Evolutionary conservation across 2,797 vertebrate genomes (phyloP), one percentile per base, ranked within the genome.

Genomic region (Chloroceryle inda): DNA sequence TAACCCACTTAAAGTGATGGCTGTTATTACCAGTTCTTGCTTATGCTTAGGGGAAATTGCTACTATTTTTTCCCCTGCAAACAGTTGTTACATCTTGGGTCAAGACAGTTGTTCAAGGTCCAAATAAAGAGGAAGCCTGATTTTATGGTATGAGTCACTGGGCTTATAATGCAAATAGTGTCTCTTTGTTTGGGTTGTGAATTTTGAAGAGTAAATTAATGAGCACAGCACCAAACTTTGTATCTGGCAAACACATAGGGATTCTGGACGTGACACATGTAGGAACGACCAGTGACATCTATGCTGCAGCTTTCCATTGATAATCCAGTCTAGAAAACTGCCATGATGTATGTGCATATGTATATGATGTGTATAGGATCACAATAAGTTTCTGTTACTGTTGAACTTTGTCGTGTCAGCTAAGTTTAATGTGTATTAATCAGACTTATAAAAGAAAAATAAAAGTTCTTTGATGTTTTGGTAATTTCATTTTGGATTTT

Each of bases 121-220:
- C 62, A 76, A 50, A 89, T 72, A 94, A 97, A 94, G 87, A 94
- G 93, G 92, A 97, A 97, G 50, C 14, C 52, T 95, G 80, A 74
- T 94, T 95, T 94, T 88, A 62, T 59, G 69, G 40, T 42, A 7
- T 55, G 80, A 95, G 45, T 92, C 92, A 87, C 11, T 71, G 64
- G 83, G 68, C 53, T 83, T 82, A 81, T 86, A 92, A 94, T 96
- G 81, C 64, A 95, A 95, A 24, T 22, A 13, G 2, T 53, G 42
- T 45, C 53, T 78, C 66, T 94, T 85, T 71, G 40, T 87, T 86
- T 88, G 72, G 52, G 55, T 63, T 92, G 58, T 40, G n/a, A 91
- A 72, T 75, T 77, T 64, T 61, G 74, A 88, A 86, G 62, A 11
- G 29, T 64, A 33, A 75, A 27, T 72, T 62, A 89, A 45, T 53